Evolutionary conservation across 2,113 vertebrate genomes (phyloP).

Genomic region (Coptodon bakossiorum): DNA sequence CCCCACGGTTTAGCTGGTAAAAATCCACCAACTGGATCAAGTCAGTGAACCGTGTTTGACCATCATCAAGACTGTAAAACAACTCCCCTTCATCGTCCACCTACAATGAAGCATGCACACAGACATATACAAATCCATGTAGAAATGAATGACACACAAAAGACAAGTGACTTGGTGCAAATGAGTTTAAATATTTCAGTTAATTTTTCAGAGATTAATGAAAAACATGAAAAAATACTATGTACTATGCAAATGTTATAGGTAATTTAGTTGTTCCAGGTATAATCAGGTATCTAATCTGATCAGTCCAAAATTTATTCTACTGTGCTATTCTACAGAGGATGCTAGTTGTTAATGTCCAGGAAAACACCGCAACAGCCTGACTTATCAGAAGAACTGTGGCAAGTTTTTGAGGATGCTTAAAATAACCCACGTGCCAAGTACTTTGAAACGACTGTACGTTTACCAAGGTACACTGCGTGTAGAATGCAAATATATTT

Average conservation of each 20-base stretch:
- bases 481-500: background rate
- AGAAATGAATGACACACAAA: background rate
- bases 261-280: background rate
- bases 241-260: background rate
- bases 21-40: slow-evolving; percentile 98
- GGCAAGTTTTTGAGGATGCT: background rate
- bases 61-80: slow-evolving; percentile 92
- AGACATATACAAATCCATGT: background rate
- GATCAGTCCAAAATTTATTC: background rate
- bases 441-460: background rate
- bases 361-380: background rate
- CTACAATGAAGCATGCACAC: slow-evolving; percentile 52
- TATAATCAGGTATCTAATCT: background rate
- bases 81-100: slow-evolving; percentile 86
- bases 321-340: background rate
- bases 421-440: background rate
- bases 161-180: background rate
- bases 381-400: background rate
- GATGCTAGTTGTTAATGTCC: background rate
- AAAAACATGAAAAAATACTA: background rate
- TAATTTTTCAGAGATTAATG: background rate
- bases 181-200: background rate
- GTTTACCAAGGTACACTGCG: background rate
- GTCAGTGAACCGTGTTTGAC: slow-evolving; percentile 91
- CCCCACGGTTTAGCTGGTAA: slow-evolving; percentile 92